Evolutionary conservation across 2,113 vertebrate species (phyloP).

Genomic region (Mormyrus lacerda): DNA sequence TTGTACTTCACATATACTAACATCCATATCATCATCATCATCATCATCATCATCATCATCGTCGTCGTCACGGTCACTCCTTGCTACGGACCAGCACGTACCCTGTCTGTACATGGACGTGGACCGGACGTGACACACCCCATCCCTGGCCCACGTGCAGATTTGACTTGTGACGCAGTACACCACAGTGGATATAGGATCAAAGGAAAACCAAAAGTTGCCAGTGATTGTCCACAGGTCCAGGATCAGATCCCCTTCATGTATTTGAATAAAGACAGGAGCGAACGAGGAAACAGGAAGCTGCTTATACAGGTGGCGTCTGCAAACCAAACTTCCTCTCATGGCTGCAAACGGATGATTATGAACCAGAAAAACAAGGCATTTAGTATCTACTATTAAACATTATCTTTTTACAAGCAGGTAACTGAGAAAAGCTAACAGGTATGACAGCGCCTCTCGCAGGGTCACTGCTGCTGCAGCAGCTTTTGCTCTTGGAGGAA

Average conservation of each 20-base stretch:
- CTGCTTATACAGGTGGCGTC: slow-evolving; percentile 23
- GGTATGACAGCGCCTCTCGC: background rate
- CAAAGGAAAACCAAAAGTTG: background rate
- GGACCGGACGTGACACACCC: background rate
- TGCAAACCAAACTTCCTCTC: slow-evolving; percentile 52
- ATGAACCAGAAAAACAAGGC: background rate
- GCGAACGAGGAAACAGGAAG: slow-evolving; percentile 42
- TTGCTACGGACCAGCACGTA: background rate
- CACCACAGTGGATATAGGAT: background rate
- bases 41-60: background rate
- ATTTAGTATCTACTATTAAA: background rate
- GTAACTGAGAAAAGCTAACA: background rate
- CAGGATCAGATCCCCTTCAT: background rate
- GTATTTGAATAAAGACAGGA: slow-evolving; percentile 43
- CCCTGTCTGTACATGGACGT: background rate
- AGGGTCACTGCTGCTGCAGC: background rate
- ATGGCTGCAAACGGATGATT: slow-evolving; percentile 16
- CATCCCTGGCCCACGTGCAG: background rate
- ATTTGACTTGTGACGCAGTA: background rate
- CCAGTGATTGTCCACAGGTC: background rate
- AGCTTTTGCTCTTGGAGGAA: slow-evolving; percentile 12
- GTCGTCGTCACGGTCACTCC: background rate
- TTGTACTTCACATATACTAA: background rate
- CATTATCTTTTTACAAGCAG: background rate
- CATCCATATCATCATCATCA: background rate